Conservation (phyloP, 2,797 vertebrate genomes). For the Tachyglossus aculeatus region DNA sequence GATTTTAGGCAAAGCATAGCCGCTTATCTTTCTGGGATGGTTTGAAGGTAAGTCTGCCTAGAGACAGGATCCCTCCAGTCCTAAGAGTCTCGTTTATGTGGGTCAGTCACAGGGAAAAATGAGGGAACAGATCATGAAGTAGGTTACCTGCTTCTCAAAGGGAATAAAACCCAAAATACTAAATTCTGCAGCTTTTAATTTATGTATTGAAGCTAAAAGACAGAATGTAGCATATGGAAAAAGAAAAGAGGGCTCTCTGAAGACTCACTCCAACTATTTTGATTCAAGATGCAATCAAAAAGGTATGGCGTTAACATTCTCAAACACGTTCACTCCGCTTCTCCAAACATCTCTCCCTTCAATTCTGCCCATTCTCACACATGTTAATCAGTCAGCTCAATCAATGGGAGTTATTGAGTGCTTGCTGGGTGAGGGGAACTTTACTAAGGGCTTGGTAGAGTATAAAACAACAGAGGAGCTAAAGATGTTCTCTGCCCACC, state of each 20-base stretch:
- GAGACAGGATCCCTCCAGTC: not conserved
- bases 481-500: too few species aligned
- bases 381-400: too few species aligned
- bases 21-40: not conserved
- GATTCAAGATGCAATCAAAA: not conserved
- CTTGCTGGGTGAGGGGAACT: too few species aligned
- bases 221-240: not conserved
- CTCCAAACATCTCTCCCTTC: too few species aligned
- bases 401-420: too few species aligned
- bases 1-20: not conserved
- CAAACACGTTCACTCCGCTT: too few species aligned
- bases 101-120: constrained; percentile 40
- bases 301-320: too few species aligned
- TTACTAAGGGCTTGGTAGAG: too few species aligned
- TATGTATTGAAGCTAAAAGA: not conserved
- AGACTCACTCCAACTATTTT: not conserved
- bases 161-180: not conserved
- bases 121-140: constrained; percentile 30
- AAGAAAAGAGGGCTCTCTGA: not conserved
- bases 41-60: not conserved
- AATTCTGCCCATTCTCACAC: too few species aligned
- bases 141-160: constrained; percentile 53
- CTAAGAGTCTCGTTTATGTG: constrained; percentile 35
- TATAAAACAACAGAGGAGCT: too few species aligned
- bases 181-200: not conserved